Conservation (phyloP, 2,888 invertebrate genomes). For the Phaonia tiefii region DNA sequence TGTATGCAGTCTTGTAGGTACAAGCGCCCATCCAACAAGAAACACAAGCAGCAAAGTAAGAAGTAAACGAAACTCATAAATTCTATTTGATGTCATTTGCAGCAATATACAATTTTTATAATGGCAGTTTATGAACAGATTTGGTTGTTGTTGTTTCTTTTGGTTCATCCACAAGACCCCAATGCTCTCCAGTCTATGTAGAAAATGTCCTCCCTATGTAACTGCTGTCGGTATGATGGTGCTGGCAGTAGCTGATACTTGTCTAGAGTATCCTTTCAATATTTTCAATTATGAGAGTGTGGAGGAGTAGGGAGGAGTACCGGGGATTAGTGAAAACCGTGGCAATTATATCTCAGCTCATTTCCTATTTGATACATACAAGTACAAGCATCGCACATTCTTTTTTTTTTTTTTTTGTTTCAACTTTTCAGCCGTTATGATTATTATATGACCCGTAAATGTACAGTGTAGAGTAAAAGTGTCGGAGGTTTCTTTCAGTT, state of each 20-base stretch:
- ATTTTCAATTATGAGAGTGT: conserved; percentile 16
- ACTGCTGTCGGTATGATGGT: neutral
- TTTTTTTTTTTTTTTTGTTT: too few species aligned
- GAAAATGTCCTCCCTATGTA: too few species aligned
- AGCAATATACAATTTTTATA: conserved; percentile 22
- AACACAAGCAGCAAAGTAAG: too few species aligned
- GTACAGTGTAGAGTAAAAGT: neutral
- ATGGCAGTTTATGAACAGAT: conserved; percentile 26
- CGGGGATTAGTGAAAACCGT: too few species aligned
- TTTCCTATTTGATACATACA: conserved; percentile 23
- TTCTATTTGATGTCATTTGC: conserved; percentile 29
- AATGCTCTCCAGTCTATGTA: too few species aligned
- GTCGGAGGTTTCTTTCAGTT: neutral
- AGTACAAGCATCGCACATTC: too few species aligned
- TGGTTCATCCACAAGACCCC: too few species aligned
- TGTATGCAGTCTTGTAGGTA: neutral
- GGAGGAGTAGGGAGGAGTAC: neutral
- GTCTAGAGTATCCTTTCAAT: conserved; percentile 16
- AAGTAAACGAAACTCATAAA: conserved; percentile 7
- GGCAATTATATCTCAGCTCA: conserved; percentile 24
- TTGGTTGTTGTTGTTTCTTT: neutral
- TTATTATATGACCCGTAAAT: neutral
- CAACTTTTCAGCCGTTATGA: neutral
- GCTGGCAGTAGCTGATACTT: neutral
- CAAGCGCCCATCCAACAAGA: too few species aligned